Conservation (phyloP, 2,888 invertebrate genomes). For the Caenorhabditis doughertyi region DNA sequence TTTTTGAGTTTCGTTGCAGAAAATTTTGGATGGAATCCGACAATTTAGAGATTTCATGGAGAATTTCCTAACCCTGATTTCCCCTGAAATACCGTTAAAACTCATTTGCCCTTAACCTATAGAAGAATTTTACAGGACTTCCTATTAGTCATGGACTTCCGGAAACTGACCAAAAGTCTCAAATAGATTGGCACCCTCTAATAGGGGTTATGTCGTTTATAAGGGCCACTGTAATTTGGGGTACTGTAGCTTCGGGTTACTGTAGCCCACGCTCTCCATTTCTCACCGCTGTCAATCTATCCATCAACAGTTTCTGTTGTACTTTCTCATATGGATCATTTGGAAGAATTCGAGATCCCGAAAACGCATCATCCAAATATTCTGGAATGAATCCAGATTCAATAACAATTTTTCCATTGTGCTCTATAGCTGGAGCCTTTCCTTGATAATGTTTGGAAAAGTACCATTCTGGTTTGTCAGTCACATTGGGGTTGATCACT, state of each 20-base stretch:
- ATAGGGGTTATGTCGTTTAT: no score
- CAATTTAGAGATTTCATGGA: no score
- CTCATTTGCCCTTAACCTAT: no score
- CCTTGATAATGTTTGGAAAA: slow-evolving; percentile 84
- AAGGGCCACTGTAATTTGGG: no score
- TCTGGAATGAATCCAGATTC: slow-evolving; percentile 90
- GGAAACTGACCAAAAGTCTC: no score
- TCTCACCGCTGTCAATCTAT: slow-evolving; percentile 85
- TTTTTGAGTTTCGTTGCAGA: background rate
- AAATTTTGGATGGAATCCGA: background rate
- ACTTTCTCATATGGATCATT: slow-evolving; percentile 87
- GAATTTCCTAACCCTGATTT: no score
- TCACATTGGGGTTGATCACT: slow-evolving; percentile 69
- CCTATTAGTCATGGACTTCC: no score
- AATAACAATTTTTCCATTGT: slow-evolving; percentile 85
- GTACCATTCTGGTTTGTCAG: slow-evolving; percentile 90
- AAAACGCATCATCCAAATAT: slow-evolving; percentile 90
- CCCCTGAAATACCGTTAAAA: no score
- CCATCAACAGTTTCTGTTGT: slow-evolving; percentile 88
- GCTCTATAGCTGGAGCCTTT: slow-evolving; percentile 89
- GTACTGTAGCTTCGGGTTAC: no score
- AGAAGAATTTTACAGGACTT: no score
- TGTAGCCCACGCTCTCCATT: no score
- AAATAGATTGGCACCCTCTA: no score
- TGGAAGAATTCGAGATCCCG: slow-evolving; percentile 86